A percentile compares a stretch with the other conserved stretches of the same genome.
These are phyloP conservation scores for Phrynosoma blainvillii DNA, from an alignment of 2,113 vertebrate genomes.

Conservation along the genomic window DNA sequence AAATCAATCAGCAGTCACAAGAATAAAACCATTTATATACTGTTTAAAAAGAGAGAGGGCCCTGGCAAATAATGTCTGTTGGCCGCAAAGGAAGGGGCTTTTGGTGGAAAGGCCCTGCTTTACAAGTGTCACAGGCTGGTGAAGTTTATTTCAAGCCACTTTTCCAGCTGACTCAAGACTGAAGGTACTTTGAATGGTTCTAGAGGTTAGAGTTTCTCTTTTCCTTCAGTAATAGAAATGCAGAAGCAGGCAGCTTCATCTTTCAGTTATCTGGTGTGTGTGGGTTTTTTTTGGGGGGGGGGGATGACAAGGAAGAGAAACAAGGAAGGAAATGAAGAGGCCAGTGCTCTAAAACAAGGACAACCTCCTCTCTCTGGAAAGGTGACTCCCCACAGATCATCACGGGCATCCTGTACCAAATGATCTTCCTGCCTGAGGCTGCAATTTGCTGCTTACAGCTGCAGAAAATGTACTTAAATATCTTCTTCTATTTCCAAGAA, in stretches of 20 bases:
- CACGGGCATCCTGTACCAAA: neutral
- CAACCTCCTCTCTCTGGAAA: neutral
- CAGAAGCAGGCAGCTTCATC: slow-evolving; percentile 8
- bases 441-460: neutral
- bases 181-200: neutral
- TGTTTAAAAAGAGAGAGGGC: neutral
- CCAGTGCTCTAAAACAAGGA: neutral
- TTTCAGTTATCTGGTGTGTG: slow-evolving; percentile 24
- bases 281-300: neutral
- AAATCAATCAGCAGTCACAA: neutral
- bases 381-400: neutral
- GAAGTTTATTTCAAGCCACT: neutral
- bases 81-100: neutral
- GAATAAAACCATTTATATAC: too few species aligned
- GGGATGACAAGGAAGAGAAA: slow-evolving; percentile 22
- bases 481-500: neutral
- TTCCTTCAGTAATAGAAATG: slow-evolving; percentile 5
- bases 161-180: neutral
- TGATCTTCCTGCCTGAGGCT: neutral
- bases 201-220: neutral
- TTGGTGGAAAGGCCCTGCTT: neutral
- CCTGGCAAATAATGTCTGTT: too few species aligned
- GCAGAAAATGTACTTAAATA: neutral
- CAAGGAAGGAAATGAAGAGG: neutral
- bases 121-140: neutral